phyloP scores from a whole-genome alignment of 2,113 vertebrate species.

The Pampusana beccarii region DNA sequence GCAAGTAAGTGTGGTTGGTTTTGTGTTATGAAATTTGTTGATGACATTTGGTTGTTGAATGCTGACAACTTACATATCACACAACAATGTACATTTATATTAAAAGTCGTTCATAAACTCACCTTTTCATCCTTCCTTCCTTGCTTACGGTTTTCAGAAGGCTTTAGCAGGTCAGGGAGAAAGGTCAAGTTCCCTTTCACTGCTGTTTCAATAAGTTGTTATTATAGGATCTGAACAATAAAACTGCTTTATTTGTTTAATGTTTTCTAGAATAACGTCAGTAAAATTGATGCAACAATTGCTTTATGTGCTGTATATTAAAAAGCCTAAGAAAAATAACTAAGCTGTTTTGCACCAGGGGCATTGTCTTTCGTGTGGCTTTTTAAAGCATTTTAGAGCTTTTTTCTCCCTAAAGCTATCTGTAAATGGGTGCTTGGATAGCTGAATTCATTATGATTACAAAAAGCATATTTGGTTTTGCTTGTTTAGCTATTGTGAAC shows the following conservation, averaged over 20 bases:
- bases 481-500: constrained; percentile 3
- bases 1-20: neutral
- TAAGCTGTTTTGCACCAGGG: neutral
- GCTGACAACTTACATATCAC: neutral
- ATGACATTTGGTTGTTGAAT: neutral
- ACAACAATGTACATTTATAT: neutral
- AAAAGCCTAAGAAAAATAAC: neutral
- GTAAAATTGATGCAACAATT: neutral
- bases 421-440: neutral
- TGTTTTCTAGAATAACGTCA: neutral
- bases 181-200: neutral
- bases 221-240: neutral
- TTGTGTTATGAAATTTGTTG: neutral
- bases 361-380: neutral
- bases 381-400: neutral
- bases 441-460: neutral
- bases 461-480: neutral
- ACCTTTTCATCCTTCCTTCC: neutral
- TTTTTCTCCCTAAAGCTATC: neutral
- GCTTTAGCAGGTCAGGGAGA: neutral
- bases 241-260: neutral
- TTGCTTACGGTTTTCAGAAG: neutral
- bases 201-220: neutral
- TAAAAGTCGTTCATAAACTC: neutral
- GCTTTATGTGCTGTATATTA: neutral